phyloP scores from a whole-genome alignment of 2,113 vertebrate genomes.

The Heliornis fulica region DNA sequence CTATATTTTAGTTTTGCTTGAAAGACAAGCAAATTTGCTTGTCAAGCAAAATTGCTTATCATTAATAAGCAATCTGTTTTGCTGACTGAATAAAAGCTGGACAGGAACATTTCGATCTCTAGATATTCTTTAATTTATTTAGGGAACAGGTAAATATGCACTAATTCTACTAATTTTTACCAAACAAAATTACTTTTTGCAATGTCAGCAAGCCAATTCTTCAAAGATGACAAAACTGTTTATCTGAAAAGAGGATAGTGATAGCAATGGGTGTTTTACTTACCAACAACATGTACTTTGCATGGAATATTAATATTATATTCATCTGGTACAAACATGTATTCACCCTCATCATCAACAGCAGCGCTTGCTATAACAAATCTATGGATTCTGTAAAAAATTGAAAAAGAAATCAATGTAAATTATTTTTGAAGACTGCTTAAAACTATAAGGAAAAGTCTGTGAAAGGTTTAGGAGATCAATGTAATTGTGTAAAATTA shows the following conservation, averaged over 20 bases:
- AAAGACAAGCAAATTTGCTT: background rate
- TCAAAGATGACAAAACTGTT: background rate
- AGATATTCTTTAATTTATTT: background rate
- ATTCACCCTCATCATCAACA: constrained; percentile 91
- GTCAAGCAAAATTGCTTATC: no score
- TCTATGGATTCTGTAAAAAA: constrained; percentile 82
- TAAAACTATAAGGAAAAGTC: background rate
- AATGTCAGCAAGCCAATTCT: background rate
- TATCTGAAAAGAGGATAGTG: background rate
- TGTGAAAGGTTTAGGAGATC: background rate
- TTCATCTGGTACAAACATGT: constrained; percentile 92
- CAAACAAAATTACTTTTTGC: background rate
- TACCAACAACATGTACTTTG: constrained; percentile 93
- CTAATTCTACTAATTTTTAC: background rate
- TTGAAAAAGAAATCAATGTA: background rate
- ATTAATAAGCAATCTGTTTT: background rate
- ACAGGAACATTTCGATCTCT: background rate
- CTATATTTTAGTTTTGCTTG: background rate
- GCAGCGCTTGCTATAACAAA: constrained; percentile 80
- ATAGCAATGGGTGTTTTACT: constrained; percentile 17
- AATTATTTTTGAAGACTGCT: background rate
- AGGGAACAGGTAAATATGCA: background rate
- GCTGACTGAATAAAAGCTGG: background rate
- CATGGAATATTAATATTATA: constrained; percentile 86
- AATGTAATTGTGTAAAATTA: background rate